phyloP scores from a whole-genome alignment of 2,888 invertebrate genomes.

The Trachelus tabidus region DNA sequence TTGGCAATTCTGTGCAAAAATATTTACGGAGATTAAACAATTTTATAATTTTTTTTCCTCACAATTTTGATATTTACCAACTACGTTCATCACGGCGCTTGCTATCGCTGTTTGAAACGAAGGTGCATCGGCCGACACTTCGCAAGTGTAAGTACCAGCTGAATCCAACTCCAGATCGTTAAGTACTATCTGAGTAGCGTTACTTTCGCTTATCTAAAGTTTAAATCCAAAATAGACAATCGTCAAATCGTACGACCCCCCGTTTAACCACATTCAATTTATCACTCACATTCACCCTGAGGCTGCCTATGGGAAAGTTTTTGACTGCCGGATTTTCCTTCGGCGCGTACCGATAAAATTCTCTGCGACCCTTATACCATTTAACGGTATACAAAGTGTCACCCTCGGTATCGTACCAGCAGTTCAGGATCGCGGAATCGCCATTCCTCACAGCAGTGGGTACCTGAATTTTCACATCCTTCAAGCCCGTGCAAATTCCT shows the following conservation, averaged over 20 bases:
- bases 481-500: conserved; percentile 61
- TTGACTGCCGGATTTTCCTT: conserved; percentile 57
- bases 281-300: conserved; percentile 58
- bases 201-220: conserved; percentile 55
- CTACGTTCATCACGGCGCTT: conserved; percentile 56
- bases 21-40: conserved; percentile 4
- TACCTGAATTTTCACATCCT: conserved; percentile 60
- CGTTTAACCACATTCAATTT: background rate
- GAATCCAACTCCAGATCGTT: conserved; percentile 56
- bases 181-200: conserved; percentile 59
- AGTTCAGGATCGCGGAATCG: conserved; percentile 56
- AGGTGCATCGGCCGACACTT: conserved; percentile 62
- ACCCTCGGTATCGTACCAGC: conserved; percentile 61
- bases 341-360: conserved; percentile 63
- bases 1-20: conserved; percentile 53
- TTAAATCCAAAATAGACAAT: background rate
- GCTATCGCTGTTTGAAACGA: conserved; percentile 61
- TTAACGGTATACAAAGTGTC: conserved; percentile 61
- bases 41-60: background rate
- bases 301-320: conserved; percentile 57
- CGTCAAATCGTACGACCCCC: background rate
- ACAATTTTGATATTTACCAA: conserved; percentile 40
- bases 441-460: conserved; percentile 62
- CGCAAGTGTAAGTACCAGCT: conserved; percentile 59
- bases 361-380: conserved; percentile 62